These are phyloP conservation scores for Coptotermes formosanus DNA, from an alignment of 1,140 invertebrate genomes.

Conservation along the genomic window DNA sequence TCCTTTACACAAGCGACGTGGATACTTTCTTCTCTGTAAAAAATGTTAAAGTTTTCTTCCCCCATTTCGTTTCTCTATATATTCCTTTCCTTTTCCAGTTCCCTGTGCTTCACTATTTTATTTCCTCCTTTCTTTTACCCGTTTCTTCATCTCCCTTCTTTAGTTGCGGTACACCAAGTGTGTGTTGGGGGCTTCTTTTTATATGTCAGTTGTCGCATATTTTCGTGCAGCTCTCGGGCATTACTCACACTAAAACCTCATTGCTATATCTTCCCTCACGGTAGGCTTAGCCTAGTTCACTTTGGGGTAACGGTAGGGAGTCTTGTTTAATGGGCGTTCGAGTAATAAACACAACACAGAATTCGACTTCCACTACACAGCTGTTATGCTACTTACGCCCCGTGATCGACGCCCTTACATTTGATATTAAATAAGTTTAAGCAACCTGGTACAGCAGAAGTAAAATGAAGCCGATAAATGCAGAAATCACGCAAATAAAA, in stretches of 20 bases:
- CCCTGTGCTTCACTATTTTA: not conserved
- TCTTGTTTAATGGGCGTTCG: not conserved
- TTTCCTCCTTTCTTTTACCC: not conserved
- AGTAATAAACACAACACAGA: not conserved
- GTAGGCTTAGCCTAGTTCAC: not conserved
- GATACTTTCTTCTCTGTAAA: constrained; percentile 22
- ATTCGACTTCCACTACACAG: no score
- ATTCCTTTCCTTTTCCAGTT: not conserved
- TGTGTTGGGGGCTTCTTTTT: not conserved
- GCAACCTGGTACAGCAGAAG: no score
- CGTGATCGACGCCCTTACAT: not conserved
- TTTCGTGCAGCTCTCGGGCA: no score
- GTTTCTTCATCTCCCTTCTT: not conserved
- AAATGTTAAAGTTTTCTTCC: constrained; percentile 14
- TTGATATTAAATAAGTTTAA: no score
- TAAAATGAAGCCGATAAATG: no score
- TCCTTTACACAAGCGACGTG: constrained; percentile 29
- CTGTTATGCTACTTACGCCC: no score
- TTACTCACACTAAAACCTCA: no score
- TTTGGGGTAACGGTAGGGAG: no score
- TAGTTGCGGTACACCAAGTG: not conserved
- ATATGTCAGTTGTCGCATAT: no score
- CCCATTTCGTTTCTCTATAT: not conserved
- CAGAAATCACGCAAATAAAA: no score
- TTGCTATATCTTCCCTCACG: no score